These are phyloP conservation scores for Leucoma salicis DNA, from an alignment of 2,888 invertebrate species.

Conservation along the genomic window DNA sequence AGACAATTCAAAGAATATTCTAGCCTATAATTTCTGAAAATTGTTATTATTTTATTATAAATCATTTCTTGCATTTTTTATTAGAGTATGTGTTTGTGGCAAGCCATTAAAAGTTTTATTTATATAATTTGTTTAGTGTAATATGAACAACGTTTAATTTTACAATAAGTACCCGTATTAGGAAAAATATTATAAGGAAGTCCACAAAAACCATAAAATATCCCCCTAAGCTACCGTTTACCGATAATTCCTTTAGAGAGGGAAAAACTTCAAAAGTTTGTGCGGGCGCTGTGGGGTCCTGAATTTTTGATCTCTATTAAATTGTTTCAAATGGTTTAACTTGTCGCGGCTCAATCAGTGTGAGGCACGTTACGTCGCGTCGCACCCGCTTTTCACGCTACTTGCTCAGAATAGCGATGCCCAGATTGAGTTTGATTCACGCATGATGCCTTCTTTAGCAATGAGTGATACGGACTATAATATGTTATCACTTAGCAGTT, in stretches of 20 bases:
- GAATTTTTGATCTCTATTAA: constrained; percentile 83
- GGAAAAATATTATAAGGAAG: constrained; percentile 54
- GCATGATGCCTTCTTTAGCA: constrained; percentile 33
- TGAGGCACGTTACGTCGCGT: constrained; percentile 11
- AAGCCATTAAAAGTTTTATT: too few species aligned
- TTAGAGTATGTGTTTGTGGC: too few species aligned
- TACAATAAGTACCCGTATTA: constrained; percentile 36
- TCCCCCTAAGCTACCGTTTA: constrained; percentile 72
- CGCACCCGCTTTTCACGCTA: constrained; percentile 53
- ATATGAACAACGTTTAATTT: background rate
- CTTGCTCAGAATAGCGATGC: constrained; percentile 59
- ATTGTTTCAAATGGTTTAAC: constrained; percentile 83
- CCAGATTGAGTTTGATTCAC: constrained; percentile 33
- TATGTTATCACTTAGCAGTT: constrained; percentile 3
- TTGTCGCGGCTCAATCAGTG: constrained; percentile 82
- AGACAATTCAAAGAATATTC: too few species aligned
- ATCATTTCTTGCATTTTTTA: too few species aligned
- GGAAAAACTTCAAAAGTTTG: constrained; percentile 83
- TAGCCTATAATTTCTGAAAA: too few species aligned
- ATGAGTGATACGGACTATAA: constrained; percentile 19
- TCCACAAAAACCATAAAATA: constrained; percentile 71
- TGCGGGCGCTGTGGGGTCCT: constrained; percentile 72
- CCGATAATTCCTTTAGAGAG: constrained; percentile 80
- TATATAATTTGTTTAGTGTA: too few species aligned
- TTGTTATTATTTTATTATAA: too few species aligned